phyloP scores from a whole-genome alignment of 2,888 invertebrate species.

The Leptogaster cylindrica region DNA sequence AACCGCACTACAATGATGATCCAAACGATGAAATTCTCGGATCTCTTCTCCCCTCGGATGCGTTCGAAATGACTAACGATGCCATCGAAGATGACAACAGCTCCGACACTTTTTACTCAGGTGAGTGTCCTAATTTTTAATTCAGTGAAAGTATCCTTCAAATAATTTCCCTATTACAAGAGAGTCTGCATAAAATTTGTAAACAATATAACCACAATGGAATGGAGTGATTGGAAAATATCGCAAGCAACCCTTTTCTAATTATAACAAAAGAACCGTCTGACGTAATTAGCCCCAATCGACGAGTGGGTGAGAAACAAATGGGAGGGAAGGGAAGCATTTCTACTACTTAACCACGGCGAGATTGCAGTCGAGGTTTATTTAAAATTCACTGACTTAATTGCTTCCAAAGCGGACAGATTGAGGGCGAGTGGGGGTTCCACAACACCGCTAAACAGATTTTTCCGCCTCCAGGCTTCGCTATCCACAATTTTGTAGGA shows the following conservation, averaged over 20 bases:
- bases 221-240: slow-evolving; percentile 25
- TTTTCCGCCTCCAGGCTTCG: too few species aligned
- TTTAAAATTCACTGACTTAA: slow-evolving; percentile 8
- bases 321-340: not conserved
- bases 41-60: slow-evolving; percentile 17
- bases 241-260: slow-evolving; percentile 25
- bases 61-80: slow-evolving; percentile 49
- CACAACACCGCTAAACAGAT: too few species aligned
- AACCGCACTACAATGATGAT: slow-evolving; percentile 9
- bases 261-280: slow-evolving; percentile 23
- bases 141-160: not conserved
- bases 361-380: not conserved
- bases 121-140: slow-evolving; percentile 51
- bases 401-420: not conserved
- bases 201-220: slow-evolving; percentile 5
- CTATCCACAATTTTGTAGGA: not conserved
- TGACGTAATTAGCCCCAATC: slow-evolving; percentile 39
- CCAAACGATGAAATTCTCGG: slow-evolving; percentile 5
- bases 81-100: slow-evolving; percentile 57
- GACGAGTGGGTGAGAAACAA: slow-evolving; percentile 8
- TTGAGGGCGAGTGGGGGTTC: not conserved
- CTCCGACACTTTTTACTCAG: slow-evolving; percentile 61
- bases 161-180: not conserved
- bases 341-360: not conserved
- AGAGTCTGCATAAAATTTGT: not conserved